Conservation (phyloP, 2,888 invertebrate species). For the Mesodorylaimus sp. region DNA sequence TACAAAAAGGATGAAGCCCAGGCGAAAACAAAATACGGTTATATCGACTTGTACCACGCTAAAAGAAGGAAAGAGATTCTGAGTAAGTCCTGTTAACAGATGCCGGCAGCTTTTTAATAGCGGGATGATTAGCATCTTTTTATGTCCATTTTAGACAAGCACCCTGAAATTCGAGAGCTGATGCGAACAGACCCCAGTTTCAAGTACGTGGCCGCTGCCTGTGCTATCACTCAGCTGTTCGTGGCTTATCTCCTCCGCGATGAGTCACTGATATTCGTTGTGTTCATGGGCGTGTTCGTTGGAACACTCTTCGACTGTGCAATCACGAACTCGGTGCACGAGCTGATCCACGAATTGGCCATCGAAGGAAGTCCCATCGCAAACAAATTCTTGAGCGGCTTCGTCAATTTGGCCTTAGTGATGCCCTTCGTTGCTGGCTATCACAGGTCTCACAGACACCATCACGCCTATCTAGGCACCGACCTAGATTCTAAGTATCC, state of each 20-base stretch:
- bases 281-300: neutral
- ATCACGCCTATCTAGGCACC: conserved; percentile 8
- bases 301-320: conserved; percentile 7
- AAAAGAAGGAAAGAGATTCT: neutral
- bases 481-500: conserved; percentile 9
- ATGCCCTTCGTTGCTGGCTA: conserved; percentile 7
- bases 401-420: conserved; percentile 1
- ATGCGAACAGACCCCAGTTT: conserved; percentile 6
- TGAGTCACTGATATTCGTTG: neutral
- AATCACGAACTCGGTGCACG: conserved; percentile 7
- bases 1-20: too few relatives aligned
- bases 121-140: neutral
- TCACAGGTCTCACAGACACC: conserved; percentile 3
- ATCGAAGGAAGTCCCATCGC: neutral
- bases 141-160: conserved; percentile 7
- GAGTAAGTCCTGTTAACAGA: neutral
- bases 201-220: conserved; percentile 8
- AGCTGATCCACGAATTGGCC: conserved; percentile 7
- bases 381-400: conserved; percentile 4
- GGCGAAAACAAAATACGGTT: neutral
- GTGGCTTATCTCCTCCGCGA: neutral
- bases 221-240: conserved; percentile 5
- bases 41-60: neutral
- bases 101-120: neutral
- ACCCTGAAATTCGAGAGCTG: conserved; percentile 6